phyloP scores from a whole-genome alignment of 2,113 vertebrate species.

The Ctenomys sociabilis region DNA sequence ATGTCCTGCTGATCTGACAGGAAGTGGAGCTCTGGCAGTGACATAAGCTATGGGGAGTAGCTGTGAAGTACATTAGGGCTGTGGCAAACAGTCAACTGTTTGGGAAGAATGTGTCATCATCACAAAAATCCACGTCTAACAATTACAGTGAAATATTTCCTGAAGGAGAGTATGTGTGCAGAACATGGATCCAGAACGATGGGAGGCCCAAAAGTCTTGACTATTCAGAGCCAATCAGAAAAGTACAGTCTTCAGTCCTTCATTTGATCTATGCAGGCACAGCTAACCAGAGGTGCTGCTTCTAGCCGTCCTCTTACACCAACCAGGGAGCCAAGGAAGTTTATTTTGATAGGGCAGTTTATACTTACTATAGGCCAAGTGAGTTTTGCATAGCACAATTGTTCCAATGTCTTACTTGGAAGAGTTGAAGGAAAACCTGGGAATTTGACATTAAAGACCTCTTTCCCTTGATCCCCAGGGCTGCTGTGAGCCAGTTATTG shows the following conservation, averaged over 20 bases:
- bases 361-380: background rate
- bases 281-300: background rate
- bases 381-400: background rate
- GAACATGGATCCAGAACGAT: background rate
- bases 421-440: background rate
- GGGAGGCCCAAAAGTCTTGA: background rate
- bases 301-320: background rate
- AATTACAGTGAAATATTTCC: background rate
- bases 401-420: background rate
- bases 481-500: background rate
- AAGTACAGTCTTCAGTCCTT: background rate
- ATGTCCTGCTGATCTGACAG: background rate
- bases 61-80: background rate
- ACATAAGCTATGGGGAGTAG: background rate
- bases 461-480: background rate
- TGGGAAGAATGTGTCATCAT: background rate
- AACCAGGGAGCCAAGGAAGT: background rate
- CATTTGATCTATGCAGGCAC: background rate
- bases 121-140: background rate
- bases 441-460: background rate
- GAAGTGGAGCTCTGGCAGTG: background rate
- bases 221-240: background rate
- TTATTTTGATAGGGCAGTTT: background rate
- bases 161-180: background rate
- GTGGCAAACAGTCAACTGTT: background rate